Percentiles rank a stretch among this genome's conserved stretches.
Evolutionary conservation across 2,888 invertebrate species (phyloP).

Genomic region (Erebia ligea): DNA sequence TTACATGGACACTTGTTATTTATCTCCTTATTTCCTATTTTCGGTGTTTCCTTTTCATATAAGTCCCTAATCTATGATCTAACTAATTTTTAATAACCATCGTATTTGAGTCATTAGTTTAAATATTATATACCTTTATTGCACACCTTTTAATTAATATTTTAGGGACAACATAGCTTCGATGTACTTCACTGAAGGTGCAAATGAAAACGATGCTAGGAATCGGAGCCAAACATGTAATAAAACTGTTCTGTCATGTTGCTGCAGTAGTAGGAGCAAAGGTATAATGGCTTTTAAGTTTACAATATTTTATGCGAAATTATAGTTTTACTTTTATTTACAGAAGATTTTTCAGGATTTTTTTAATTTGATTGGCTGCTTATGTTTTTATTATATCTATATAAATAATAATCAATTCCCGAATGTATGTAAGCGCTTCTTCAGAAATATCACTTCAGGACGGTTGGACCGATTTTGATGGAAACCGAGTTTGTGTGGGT

Average conservation of each 20-base stretch:
- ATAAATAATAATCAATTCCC: too few species aligned
- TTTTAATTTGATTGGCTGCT: not conserved
- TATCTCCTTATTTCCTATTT: not conserved
- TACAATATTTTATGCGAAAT: not conserved
- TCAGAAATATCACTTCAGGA: too few species aligned
- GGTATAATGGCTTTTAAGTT: constrained; percentile 16
- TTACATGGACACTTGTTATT: not conserved
- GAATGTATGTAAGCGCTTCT: too few species aligned
- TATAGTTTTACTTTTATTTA: not conserved
- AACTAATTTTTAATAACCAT: not conserved
- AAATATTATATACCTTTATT: not conserved
- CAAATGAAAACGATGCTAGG: constrained; percentile 28
- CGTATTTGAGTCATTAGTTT: too few species aligned
- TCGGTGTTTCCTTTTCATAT: not conserved
- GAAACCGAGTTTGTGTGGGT: too few species aligned
- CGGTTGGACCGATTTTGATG: too few species aligned
- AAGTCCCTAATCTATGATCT: too few species aligned
- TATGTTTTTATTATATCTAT: too few species aligned
- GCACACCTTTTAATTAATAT: not conserved
- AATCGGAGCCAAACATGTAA: constrained; percentile 17
- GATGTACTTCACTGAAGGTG: constrained; percentile 51
- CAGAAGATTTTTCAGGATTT: not conserved
- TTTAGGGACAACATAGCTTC: constrained; percentile 64
- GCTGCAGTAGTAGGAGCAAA: constrained; percentile 24
- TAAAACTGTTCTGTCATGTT: constrained; percentile 21